A percentile compares a stretch with the other conserved stretches of the same genome.
These are phyloP conservation scores for Labeo rohita DNA, from an alignment of 2,113 vertebrate species.

Conservation along the genomic window DNA sequence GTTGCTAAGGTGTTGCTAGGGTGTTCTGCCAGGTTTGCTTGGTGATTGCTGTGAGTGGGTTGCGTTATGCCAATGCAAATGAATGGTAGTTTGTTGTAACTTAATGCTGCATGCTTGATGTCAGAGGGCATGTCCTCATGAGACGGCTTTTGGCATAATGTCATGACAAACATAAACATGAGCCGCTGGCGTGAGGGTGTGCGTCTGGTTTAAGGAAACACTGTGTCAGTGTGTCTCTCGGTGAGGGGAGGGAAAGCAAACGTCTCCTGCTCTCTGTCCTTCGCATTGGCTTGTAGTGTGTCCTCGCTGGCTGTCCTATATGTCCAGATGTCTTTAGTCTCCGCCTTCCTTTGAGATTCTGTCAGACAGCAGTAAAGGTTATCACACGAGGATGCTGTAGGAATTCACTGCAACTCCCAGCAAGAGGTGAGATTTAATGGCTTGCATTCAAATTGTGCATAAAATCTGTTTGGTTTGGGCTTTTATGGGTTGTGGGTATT, in stretches of 20 bases:
- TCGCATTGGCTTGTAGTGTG: slow-evolving; percentile 25
- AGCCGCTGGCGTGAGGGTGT: slow-evolving; percentile 51
- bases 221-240: slow-evolving; percentile 46
- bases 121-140: slow-evolving; percentile 54
- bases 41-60: not conserved
- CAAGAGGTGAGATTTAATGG: slow-evolving; percentile 42
- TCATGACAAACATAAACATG: slow-evolving; percentile 61
- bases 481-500: not conserved
- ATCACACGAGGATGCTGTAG: slow-evolving; percentile 39
- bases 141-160: slow-evolving; percentile 57
- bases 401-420: slow-evolving; percentile 4
- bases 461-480: not conserved
- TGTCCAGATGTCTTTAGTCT: slow-evolving; percentile 55
- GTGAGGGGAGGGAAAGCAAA: slow-evolving; percentile 23
- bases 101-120: slow-evolving; percentile 46
- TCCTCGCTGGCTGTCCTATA: slow-evolving; percentile 22
- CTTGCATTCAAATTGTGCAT: not conserved
- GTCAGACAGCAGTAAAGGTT: slow-evolving; percentile 66
- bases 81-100: slow-evolving; percentile 46
- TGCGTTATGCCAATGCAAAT: slow-evolving; percentile 17
- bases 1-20: not conserved
- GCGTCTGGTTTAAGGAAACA: slow-evolving; percentile 15
- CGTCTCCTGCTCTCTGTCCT: slow-evolving; percentile 22
- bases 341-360: slow-evolving; percentile 59
- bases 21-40: not conserved